A percentile compares a stretch with the other conserved stretches of the same genome.
phyloP scores from a whole-genome alignment of 2,888 invertebrate genomes.

The Dryocosmus kuriphilus region DNA sequence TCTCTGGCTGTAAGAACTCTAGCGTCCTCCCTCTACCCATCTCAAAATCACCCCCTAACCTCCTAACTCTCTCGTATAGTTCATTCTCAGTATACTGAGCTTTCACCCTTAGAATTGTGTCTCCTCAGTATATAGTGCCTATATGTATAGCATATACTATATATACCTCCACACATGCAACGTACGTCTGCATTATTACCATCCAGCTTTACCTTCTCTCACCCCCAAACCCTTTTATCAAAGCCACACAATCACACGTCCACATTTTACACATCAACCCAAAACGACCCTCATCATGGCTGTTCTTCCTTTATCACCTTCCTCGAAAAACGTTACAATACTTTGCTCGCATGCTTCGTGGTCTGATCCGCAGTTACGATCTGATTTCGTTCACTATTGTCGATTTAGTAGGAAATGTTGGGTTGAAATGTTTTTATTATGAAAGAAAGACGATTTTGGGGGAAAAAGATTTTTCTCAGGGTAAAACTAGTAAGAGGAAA shows the following conservation, averaged over 20 bases:
- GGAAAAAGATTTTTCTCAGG: background rate
- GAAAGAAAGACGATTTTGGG: background rate
- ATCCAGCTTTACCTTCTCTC: constrained; percentile 48
- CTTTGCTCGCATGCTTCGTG: background rate
- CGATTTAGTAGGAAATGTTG: background rate
- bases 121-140: constrained; percentile 1
- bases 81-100: constrained; percentile 24
- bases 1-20: constrained; percentile 50
- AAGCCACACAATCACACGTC: constrained; percentile 6
- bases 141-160: too few species aligned
- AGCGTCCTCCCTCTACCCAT: constrained; percentile 57
- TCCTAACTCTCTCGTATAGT: constrained; percentile 51
- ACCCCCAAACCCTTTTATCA: constrained; percentile 46
- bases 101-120: background rate
- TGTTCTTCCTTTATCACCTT: constrained; percentile 40
- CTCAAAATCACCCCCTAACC: constrained; percentile 46
- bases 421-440: background rate
- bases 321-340: constrained; percentile 45
- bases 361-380: background rate
- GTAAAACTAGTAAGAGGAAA: background rate
- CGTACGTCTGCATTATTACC: constrained; percentile 67
- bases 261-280: constrained; percentile 41
- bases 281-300: constrained; percentile 21
- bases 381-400: background rate
- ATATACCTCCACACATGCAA: constrained; percentile 63